Percentiles rank a stretch among this genome's conserved stretches.
Evolutionary conservation across 2,113 vertebrate genomes (phyloP).

Genomic region (Heterochromis multidens): DNA sequence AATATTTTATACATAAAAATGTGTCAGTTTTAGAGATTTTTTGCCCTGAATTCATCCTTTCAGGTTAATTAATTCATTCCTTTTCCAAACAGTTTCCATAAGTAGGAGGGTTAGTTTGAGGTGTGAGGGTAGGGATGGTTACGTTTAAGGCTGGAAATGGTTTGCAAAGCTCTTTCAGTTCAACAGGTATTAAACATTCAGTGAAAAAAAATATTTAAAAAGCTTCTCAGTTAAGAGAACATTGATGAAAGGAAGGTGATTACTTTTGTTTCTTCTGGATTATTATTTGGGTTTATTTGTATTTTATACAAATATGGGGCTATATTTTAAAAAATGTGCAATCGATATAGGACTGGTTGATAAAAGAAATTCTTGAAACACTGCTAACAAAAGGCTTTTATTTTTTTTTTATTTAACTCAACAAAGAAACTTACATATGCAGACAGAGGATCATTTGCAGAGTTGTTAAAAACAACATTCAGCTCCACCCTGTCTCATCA

Average conservation of each 20-base stretch:
- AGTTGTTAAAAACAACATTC: slow-evolving; percentile 1
- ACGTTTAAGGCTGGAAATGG: not conserved
- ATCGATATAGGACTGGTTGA: not conserved
- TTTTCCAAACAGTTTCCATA: not conserved
- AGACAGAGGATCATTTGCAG: not conserved
- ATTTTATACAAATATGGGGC: not conserved
- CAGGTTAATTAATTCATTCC: not conserved
- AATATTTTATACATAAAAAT: too few species aligned
- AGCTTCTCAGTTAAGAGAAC: not conserved
- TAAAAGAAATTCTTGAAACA: not conserved
- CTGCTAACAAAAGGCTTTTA: too few species aligned
- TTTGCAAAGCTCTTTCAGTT: not conserved
- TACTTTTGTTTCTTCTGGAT: not conserved
- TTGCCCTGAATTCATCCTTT: not conserved
- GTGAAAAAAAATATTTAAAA: not conserved
- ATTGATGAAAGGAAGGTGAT: not conserved
- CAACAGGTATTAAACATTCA: not conserved
- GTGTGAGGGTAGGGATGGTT: not conserved
- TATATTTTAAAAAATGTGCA: not conserved
- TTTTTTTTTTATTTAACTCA: not conserved
- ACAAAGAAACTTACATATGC: not conserved
- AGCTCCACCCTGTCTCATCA: not conserved
- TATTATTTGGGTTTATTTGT: not conserved
- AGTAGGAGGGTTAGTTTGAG: not conserved
- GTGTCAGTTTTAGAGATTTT: too few species aligned